These are phyloP conservation scores for Latheticus oryzae DNA, from an alignment of 2,888 invertebrate genomes.

Conservation along the genomic window DNA sequence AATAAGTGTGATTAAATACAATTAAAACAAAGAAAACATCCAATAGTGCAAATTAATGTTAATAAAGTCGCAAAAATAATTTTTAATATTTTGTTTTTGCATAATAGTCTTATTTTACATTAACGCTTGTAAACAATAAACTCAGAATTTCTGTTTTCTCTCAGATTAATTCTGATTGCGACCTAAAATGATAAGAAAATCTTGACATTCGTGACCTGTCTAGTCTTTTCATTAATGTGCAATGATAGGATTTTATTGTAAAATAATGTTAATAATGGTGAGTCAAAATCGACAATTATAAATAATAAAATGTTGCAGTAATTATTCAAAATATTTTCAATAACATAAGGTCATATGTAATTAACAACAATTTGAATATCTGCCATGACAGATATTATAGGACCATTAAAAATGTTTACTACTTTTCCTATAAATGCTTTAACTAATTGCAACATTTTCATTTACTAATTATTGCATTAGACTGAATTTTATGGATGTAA, in stretches of 20 bases:
- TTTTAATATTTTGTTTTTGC: too few species aligned
- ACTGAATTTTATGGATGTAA: too few species aligned
- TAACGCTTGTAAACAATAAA: conserved; percentile 25
- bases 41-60: too few species aligned
- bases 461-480: too few species aligned
- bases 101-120: too few species aligned
- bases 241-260: conserved; percentile 31
- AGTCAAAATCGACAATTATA: conserved; percentile 9
- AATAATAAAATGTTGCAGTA: too few species aligned
- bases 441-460: conserved; percentile 16
- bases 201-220: conserved; percentile 17
- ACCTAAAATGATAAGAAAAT: conserved; percentile 25
- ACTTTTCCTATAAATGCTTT: conserved; percentile 3
- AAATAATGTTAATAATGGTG: conserved; percentile 12
- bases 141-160: conserved; percentile 18
- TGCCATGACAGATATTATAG: conserved; percentile 13
- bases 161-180: conserved; percentile 26
- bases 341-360: conserved; percentile 32
- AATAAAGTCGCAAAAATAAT: too few species aligned
- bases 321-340: too few species aligned
- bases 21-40: too few species aligned
- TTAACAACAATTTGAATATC: conserved; percentile 25
- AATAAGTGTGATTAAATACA: too few species aligned
- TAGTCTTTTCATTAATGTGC: conserved; percentile 22
- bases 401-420: conserved; percentile 10